Evolutionary conservation across 2,888 invertebrate species (phyloP).

Genomic region (Orthosia incerta): DNA sequence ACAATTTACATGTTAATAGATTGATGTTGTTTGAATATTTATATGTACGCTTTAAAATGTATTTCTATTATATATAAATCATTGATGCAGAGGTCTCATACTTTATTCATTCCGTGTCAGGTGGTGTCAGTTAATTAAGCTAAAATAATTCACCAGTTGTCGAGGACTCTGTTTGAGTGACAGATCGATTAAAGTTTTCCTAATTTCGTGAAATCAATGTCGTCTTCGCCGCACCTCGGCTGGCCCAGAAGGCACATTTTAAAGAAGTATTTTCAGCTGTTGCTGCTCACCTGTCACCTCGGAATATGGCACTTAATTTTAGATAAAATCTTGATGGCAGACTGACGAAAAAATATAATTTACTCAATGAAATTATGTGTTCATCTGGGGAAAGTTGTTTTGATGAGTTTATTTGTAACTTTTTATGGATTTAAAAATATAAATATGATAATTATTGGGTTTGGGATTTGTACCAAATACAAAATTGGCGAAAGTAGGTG

Average conservation of each 20-base stretch:
- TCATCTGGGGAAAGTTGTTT: conserved; percentile 43
- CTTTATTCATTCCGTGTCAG: conserved; percentile 53
- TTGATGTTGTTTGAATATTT: conserved; percentile 17
- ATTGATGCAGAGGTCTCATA: conserved; percentile 34
- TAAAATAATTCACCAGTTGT: conserved; percentile 62
- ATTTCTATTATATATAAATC: conserved; percentile 5
- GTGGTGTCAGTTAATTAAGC: conserved; percentile 60
- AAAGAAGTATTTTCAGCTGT: conserved; percentile 52
- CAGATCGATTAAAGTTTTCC: conserved; percentile 77
- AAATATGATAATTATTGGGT: conserved; percentile 17
- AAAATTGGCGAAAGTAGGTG: conserved; percentile 23
- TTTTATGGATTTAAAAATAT: conserved; percentile 9
- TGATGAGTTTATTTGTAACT: conserved; percentile 9
- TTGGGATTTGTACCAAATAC: conserved; percentile 21
- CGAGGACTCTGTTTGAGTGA: conserved; percentile 68
- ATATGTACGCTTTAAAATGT: conserved; percentile 5
- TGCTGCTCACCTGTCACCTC: conserved; percentile 60
- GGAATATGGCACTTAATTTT: conserved; percentile 65
- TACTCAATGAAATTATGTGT: conserved; percentile 39
- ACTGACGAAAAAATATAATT: conserved; percentile 31
- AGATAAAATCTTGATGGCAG: conserved; percentile 59
- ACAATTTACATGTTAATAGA: conserved; percentile 25
- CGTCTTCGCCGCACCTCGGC: conserved; percentile 41
- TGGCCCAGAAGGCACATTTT: conserved; percentile 44
- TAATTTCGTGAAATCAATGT: conserved; percentile 68